Base-by-base conservation (phyloP, 2,888 invertebrate species). In the Monochamus alternatus region DNA sequence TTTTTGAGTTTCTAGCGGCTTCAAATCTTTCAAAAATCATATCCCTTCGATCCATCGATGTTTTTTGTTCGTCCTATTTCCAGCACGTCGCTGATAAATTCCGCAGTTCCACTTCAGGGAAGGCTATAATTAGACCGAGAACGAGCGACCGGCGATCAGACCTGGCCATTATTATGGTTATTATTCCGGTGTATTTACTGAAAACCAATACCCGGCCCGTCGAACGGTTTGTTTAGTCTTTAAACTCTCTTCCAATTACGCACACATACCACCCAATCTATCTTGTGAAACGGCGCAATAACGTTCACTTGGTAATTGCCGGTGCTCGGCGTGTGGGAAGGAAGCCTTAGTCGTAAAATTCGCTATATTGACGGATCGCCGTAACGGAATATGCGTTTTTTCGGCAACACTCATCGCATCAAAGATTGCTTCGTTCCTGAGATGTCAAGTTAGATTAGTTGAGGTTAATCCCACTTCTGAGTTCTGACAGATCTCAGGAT, bases 161-260 rank as follows among this genome's bases (percentile, higher is more conserved):
- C 60, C 32, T n/a, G 7, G 10, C 22, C 44, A 63, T 69, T 58
- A 69, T 69, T 69, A 69, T 69, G 43, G 68, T 69, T 69, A 69
- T 69, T 69, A 69, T 59, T 74, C 74, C 76, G 70, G 70, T 71
- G 76, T 74, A 70, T 74, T 76, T 65, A 70, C 73, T 74, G 74
- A 74, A 76, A 70, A 76, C 62, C 74, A 59, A 76, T 74, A 76
- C 64, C 30, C 62, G 62, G 63, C 63, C 67, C 38, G 43, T 22
- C 10, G 9, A 67, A 38, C 67, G 51, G 59, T 69, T 69, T 69
- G 68, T 69, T 69, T 69, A 69, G 68, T 69, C 68, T 69, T 69
- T 69, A 69, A 69, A 59, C 38, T 69, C 59, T 58, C 43, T n/a
- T 43, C 58, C 32, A 59, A 69, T 69, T 59, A 59, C 30, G 22